These are phyloP conservation scores for Eunapius fragilis DNA, from an alignment of 37 sponge, comb jelly and placozoan species.

Conservation along the genomic window DNA sequence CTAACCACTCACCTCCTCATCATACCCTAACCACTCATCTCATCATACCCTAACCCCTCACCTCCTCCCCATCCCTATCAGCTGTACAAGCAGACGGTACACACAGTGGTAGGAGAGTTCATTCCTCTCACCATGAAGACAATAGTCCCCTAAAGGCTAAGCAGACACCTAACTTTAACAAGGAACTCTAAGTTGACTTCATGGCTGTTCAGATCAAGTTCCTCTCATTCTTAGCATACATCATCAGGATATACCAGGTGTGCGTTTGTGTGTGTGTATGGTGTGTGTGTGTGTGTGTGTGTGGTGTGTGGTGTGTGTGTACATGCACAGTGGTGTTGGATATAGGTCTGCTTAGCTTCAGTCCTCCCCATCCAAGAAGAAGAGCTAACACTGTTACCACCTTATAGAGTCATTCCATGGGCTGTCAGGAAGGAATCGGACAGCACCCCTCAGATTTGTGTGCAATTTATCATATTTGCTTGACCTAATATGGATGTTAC, in stretches of 20 bases:
- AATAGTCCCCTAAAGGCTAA: constrained; percentile 55
- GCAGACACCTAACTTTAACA: constrained; percentile 64
- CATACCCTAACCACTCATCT: too few relatives aligned
- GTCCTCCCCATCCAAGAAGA: too few relatives aligned
- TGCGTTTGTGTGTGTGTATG: background rate
- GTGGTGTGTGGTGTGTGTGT: background rate
- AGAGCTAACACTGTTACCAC: too few relatives aligned
- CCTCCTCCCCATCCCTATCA: background rate
- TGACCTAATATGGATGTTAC: too few relatives aligned
- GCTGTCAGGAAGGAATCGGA: too few relatives aligned
- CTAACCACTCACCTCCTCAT: background rate
- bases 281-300: background rate
- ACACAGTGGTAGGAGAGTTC: constrained; percentile 75
- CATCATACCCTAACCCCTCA: background rate
- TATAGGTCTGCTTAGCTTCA: too few relatives aligned
- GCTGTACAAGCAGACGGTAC: constrained; percentile 89
- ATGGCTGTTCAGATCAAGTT: constrained; percentile 97
- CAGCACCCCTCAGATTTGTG: too few relatives aligned
- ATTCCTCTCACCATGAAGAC: constrained; percentile 89
- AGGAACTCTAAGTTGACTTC: constrained; percentile 93
- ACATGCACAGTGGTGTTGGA: background rate
- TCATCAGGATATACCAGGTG: constrained; percentile 83
- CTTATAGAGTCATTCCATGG: too few relatives aligned
- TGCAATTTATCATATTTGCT: too few relatives aligned
- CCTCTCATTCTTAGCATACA: constrained; percentile 92